Base-by-base conservation (phyloP, 2,888 invertebrate species). In the Drosophila limbata region DNA sequence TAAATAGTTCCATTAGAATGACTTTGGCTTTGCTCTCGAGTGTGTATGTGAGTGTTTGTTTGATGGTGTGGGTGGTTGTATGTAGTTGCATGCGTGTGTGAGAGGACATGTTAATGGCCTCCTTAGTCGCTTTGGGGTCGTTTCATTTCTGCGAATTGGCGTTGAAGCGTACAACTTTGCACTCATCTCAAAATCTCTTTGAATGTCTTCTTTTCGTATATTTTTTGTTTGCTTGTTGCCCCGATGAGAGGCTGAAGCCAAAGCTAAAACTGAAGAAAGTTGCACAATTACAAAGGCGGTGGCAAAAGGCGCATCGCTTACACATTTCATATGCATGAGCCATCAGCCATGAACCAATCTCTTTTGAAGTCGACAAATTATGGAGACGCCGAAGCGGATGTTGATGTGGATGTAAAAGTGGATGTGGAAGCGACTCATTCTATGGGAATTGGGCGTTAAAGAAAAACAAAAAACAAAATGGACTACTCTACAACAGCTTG, bases 251-350 rank as follows among this genome's bases (percentile, higher is more conserved):
- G 50, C 51, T 19, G 19, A 40, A 31, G 35, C 68, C 35, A 25
- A 11, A 28, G 44, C 31, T 33, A 55, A 69, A 57, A 39, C 67
- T 55, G 73, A 72, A 69, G 84, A 84, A 81, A 81, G 88, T 73
- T 88, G 84, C 88, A 88, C 85, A 89, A 89, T 74, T 77, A 87
- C 86, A 84, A 84, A 89, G 72, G 67, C 63, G 53, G 35, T 19
- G 68, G 59, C 56, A 69, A 71, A 74, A 72, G 68, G 44, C 67
- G 68, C 70, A 65, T 64, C 75, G 65, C 21, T 79, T 77, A 69
- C 71, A 77, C 71, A 69, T 78, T 84, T 79, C 57, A 72, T 75
- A 84, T 76, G 82, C 84, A 75, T 79, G 77, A 72, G 73, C 64
- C 76, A 77, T 69, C 76, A 71, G 74, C 77, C 72, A 78, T 74